Conservation (phyloP, 2,113 vertebrate species). For the Muntiacus reevesi region DNA sequence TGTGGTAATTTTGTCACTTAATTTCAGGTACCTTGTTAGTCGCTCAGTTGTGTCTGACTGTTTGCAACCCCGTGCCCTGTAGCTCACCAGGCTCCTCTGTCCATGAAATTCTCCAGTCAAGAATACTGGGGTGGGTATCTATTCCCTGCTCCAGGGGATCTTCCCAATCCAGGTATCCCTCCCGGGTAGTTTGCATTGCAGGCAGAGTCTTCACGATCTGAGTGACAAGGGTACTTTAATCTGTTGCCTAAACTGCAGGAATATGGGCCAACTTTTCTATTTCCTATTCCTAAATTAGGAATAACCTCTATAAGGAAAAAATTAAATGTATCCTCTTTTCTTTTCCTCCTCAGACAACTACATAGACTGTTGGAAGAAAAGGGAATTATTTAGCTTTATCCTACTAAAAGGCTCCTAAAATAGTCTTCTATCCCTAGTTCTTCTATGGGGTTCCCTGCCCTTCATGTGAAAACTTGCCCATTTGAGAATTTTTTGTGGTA, state of each 20-base stretch:
- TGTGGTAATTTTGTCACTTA: not conserved
- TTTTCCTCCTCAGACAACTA: not conserved
- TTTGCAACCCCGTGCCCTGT: not conserved
- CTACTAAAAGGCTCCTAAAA: not conserved
- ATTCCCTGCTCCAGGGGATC: not conserved
- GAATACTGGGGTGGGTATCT: not conserved
- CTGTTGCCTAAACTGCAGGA: not conserved
- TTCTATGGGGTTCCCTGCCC: not conserved
- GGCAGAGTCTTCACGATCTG: not conserved
- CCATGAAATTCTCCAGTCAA: not conserved
- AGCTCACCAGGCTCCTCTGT: not conserved
- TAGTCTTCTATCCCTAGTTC: not conserved
- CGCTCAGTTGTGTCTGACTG: not conserved
- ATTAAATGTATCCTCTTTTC: not conserved
- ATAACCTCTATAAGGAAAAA: not conserved
- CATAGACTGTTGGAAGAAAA: not conserved
- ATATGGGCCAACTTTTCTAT: not conserved
- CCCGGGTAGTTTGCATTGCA: not conserved
- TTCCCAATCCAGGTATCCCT: not conserved
- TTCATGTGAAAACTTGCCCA: not conserved
- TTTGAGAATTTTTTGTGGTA: not conserved
- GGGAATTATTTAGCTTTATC: slow-evolving; percentile 14
- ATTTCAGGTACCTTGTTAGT: not conserved
- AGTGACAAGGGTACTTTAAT: not conserved
- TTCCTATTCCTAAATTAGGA: not conserved